These are phyloP conservation scores for Ceryle rudis DNA, from an alignment of 2,797 vertebrate species.

Conservation along the genomic window DNA sequence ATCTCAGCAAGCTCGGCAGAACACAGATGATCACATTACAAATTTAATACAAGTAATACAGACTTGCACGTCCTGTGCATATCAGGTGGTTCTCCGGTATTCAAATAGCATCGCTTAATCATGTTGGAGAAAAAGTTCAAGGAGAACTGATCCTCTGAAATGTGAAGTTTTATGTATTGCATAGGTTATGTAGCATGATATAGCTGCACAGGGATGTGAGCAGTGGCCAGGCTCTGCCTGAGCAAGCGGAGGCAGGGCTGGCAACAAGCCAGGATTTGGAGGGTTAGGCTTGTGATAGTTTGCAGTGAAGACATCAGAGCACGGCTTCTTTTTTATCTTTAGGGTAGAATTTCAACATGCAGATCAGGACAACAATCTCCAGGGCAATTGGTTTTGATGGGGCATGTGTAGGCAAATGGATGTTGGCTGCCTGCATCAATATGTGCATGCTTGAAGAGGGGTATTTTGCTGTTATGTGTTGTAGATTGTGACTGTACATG, in stretches of 20 bases:
- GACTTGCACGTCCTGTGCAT: fast-evolving
- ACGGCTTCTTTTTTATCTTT: neutral
- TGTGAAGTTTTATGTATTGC: fast-evolving
- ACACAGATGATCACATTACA: neutral
- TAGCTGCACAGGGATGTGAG: neutral
- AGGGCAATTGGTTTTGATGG: neutral
- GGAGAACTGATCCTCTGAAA: neutral
- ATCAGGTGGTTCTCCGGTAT: neutral
- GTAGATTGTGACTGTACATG: neutral
- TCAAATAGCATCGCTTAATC: neutral
- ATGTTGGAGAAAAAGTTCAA: neutral
- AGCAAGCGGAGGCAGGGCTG: neutral
- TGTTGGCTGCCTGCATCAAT: neutral
- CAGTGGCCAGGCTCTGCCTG: neutral
- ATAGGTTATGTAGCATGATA: neutral
- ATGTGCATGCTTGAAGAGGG: neutral
- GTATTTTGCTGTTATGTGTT: neutral
- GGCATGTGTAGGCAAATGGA: neutral
- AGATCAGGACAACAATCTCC: neutral
- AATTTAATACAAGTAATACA: neutral
- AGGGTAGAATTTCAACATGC: neutral
- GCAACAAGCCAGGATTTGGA: neutral
- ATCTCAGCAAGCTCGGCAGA: neutral
- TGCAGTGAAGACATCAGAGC: neutral
- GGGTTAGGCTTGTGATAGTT: neutral